phyloP scores from a whole-genome alignment of 2,888 invertebrate species.

The Aspidiotus destructor region DNA sequence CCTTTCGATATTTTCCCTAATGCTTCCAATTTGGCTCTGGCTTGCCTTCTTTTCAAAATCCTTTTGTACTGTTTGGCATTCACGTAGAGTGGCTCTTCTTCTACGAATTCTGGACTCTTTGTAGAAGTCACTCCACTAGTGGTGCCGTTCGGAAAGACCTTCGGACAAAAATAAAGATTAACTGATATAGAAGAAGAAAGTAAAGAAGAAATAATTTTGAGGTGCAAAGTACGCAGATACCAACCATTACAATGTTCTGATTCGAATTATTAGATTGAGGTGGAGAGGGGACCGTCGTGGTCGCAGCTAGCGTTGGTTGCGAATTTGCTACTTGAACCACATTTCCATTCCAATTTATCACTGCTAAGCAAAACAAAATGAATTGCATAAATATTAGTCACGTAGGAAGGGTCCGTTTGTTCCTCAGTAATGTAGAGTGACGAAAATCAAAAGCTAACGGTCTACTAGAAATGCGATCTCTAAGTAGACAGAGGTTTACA shows the following conservation, averaged over 20 bases:
- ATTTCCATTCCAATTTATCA: conserved; percentile 66
- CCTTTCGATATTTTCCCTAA: conserved; percentile 94
- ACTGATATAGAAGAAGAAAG: neutral
- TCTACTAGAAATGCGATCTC: too few relatives aligned
- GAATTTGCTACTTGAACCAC: conserved; percentile 55
- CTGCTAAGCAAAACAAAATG: conserved; percentile 43
- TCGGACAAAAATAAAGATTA: neutral
- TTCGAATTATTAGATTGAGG: conserved; percentile 46
- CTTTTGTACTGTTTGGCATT: conserved; percentile 97
- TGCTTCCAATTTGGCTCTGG: conserved; percentile 87
- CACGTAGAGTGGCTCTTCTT: conserved; percentile 94
- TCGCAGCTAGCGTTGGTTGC: conserved; percentile 41
- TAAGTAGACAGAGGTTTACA: too few relatives aligned
- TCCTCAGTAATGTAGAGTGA: too few relatives aligned
- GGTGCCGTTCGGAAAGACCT: conserved; percentile 29
- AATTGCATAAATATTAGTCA: too few relatives aligned
- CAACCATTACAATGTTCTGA: conserved; percentile 68
- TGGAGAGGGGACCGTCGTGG: conserved; percentile 44
- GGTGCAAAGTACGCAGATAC: conserved; percentile 37
- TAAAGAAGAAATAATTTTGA: neutral
- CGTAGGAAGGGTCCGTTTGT: too few relatives aligned
- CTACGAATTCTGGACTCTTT: conserved; percentile 56
- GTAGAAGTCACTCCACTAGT: conserved; percentile 22
- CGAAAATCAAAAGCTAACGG: too few relatives aligned
- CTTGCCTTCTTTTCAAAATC: conserved; percentile 87